Evolutionary conservation across 2,888 invertebrate species (phyloP), one percentile per base, ranked within the genome.

Genomic region (Cepaea hortensis): DNA sequence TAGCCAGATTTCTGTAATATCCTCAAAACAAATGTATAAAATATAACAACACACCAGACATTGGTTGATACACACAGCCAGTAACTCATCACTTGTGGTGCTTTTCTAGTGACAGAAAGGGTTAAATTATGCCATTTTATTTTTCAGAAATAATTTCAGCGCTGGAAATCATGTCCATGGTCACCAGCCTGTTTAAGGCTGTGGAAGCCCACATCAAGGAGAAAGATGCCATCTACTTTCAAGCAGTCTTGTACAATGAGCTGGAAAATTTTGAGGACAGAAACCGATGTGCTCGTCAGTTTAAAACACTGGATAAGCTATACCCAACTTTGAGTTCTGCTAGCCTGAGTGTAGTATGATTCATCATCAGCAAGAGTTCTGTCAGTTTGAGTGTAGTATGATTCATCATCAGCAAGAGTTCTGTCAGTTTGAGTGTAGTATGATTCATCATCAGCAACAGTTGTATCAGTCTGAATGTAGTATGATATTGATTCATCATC

Each of bases 201-300:
- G 95, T 97, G 6, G 97, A 97, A 90, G 97, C 97, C 0, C 96
- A 96, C 91, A 96, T 96, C 4, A 96, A 97, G 91, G 95, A 97
- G 3, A 96, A 97, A 92, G 97, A 97, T 92, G 96, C 96, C 0
- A 95, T 96, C 91, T 96, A 96, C 93, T 92, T 92, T 81, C 95
- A 96, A 95, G 96, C 97, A 0, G 96, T 96, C 90, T 95, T 97
- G 0, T 97, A 96, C 92, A 96, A 98, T 92, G 96, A 96, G 90
- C 95, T 97, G 3, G 96, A 96, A 3, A 95, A 96, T 92, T 95
- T 95, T 20, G 95, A 95, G 0, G 96, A 97, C 90, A 96, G 98
- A 88, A 98, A 98, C 94, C 96, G 96, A 91, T 97, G 96, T 93
- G 96, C 98, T 0, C 96, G 96, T 92, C 96, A 97, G 95, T 98